Base-by-base conservation (phyloP, 2,113 vertebrate species). In the Ctenodactylus gundi region DNA sequence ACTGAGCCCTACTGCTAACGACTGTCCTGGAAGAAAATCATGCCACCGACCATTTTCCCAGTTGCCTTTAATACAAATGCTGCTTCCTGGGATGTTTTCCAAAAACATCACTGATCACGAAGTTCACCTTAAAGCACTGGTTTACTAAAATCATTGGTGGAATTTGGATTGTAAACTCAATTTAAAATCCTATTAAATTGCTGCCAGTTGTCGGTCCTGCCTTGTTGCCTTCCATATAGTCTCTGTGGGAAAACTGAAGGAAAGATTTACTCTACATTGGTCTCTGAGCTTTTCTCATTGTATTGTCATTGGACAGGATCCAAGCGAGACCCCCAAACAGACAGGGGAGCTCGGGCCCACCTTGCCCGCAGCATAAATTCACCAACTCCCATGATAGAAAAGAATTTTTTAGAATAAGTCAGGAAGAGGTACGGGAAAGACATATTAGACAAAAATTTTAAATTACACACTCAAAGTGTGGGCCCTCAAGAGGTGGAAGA, bases 231-330 rank as follows among this genome's bases (percentile, higher is more conserved):
- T 62, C 60, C 15, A 9, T 51, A 5, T 1, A 29, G n/a, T 7
- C 27, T 57, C 41, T 18, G 34, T 58, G 21, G 41, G 60, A 3
- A 70, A 27, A 64, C 34, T 57, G 39, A 90, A 82, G 60, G 67
- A 70, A 76, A 86, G 36, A 8, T 39, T 84, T 73, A 21, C 27
- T 73, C 9, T 39, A 53, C 15, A 21, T 3, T 23, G 57, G 2
- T 85, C 29, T 41, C 87, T 64, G 34, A 51, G 49, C 20, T 88
- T 72, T 78, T 73, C 51, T 51, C 64, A 58, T 36, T 91, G 55
- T 85, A 84, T 85, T 53, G 46, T 97, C 60, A 94, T 34, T 68
- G 60, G 92, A 82, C 82, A 96, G 64, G 93, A 90, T n/a, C n/a
- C n/a, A n/a, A n/a, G n/a, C n/a, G n/a, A n/a, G n/a, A n/a, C n/a